Percentiles rank a stretch among this genome's conserved stretches.
These are phyloP conservation scores for Pachypeltis micranthus DNA, from an alignment of 1,140 invertebrate genomes.

Conservation along the genomic window DNA sequence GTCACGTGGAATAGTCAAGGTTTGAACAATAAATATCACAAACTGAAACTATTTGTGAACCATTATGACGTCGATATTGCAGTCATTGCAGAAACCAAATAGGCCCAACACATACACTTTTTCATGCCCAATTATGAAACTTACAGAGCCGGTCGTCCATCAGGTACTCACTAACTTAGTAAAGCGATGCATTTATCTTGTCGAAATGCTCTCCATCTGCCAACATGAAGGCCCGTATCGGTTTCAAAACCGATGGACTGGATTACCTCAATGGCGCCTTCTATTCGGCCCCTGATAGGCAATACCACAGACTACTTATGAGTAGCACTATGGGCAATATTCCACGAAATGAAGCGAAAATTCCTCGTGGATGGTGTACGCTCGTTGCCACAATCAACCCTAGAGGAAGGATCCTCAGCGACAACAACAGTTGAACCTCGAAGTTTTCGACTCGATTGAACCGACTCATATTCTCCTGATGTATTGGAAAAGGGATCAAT, in stretches of 20 bases:
- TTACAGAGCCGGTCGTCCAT: not conserved
- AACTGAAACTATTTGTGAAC: not conserved
- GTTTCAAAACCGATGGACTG: not conserved
- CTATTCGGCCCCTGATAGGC: not conserved
- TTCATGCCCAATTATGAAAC: not conserved
- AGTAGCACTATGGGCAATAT: not conserved
- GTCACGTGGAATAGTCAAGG: constrained; percentile 1
- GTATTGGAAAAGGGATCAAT: not conserved
- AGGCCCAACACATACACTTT: not conserved
- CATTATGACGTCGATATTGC: not conserved
- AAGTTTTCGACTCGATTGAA: not conserved
- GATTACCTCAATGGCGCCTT: not conserved
- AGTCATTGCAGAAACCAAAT: not conserved
- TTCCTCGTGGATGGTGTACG: not conserved
- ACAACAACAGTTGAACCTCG: not conserved
- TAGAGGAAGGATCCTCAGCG: not conserved
- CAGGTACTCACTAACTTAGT: not conserved
- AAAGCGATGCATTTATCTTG: not conserved
- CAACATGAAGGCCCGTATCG: not conserved
- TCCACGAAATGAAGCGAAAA: not conserved
- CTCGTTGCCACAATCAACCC: not conserved
- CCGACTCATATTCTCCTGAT: not conserved
- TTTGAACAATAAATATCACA: constrained; percentile 3
- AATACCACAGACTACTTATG: not conserved
- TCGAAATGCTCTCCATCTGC: not conserved